Base-by-base conservation (phyloP, 2,113 vertebrate species). In the Poecilia latipinna region DNA sequence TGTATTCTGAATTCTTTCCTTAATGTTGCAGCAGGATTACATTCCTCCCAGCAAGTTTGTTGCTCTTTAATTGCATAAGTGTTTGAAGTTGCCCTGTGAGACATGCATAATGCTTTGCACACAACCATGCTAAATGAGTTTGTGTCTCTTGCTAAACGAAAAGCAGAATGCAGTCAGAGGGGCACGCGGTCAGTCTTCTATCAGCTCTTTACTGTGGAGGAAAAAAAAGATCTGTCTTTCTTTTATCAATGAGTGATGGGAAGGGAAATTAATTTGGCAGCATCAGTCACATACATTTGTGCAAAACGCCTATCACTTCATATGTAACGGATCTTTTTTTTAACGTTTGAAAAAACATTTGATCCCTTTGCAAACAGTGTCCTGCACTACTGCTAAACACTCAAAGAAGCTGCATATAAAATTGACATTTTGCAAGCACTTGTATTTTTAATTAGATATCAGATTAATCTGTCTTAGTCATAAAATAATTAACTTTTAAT, bases 61-160 rank as follows among this genome's bases (percentile, higher is more conserved):
- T 69, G 13, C 60, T 65, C 68, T 67, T 31, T 73, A 87, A 92
- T 92, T 90, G 87, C 83, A 86, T 89, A 91, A 89, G 82, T 77
- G 87, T 82, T 51, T 70, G 77, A 87, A 90, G 70, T 44, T 35
- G 71, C 72, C 92, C 86, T 71, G 39, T 7, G 91, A 87, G 87
- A 83, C 78, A 13, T 64, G 12, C 33, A 75, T 80, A 76, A 79
- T 78, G 89, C 81, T 86, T 84, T 86, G 51, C 61, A 72, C 75
- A 83, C 86, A 88, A 86, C 73, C 80, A 48, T 75, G 62, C 63
- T 80, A 81, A 91, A 88, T 75, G 85, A 65, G 78, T 77, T 87
- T 90, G 72, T 77, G 68, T 83, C 78, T 83, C 77, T 78, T 57
- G 60, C 83, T 89, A 89, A 85, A 71, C 22, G 31, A 80, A 72